Percentiles rank a stretch among this genome's conserved stretches.
Conservation (phyloP, 2,888 invertebrate genomes). For the Hirtodrosophila cameraria region DNA sequence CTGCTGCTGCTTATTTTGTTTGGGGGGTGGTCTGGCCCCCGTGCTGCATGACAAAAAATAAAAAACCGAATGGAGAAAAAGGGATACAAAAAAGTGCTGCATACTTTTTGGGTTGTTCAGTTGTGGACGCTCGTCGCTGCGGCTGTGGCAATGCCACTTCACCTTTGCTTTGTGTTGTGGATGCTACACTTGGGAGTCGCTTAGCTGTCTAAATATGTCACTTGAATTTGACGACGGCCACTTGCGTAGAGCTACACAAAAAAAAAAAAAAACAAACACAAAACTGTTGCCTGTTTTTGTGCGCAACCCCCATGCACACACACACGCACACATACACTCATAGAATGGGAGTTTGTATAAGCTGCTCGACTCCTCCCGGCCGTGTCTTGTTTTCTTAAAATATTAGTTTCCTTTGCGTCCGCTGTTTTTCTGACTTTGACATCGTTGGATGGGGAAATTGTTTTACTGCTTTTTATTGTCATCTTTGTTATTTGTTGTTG, state of each 20-base stretch:
- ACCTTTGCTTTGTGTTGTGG: constrained; percentile 65
- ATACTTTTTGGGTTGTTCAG: constrained; percentile 43
- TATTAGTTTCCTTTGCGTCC: constrained; percentile 72
- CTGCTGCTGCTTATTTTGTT: constrained; percentile 15
- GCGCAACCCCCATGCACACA: constrained; percentile 18
- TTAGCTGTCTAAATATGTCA: constrained; percentile 80
- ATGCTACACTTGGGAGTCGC: constrained; percentile 69
- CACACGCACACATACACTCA: constrained; percentile 9
- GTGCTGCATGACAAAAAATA: constrained; percentile 26
- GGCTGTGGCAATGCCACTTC: constrained; percentile 59
- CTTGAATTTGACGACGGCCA: constrained; percentile 79
- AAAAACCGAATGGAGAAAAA: constrained; percentile 9
- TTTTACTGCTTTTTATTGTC: constrained; percentile 80
- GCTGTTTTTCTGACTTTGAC: constrained; percentile 33
- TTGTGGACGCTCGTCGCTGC: neutral
- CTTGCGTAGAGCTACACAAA: constrained; percentile 50
- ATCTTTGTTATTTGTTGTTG: constrained; percentile 72
- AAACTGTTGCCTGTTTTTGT: constrained; percentile 64
- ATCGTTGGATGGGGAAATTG: constrained; percentile 61
- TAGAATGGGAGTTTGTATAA: constrained; percentile 24
- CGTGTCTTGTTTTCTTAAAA: constrained; percentile 78
- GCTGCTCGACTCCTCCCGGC: constrained; percentile 37
- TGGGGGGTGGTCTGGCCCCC: constrained; percentile 38
- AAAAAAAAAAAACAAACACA: constrained; percentile 22
- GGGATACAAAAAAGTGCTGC: constrained; percentile 45